Evolutionary conservation across 2,113 vertebrate species (phyloP), one percentile per base, ranked within the genome.

Genomic region (Pandion haliaetus): DNA sequence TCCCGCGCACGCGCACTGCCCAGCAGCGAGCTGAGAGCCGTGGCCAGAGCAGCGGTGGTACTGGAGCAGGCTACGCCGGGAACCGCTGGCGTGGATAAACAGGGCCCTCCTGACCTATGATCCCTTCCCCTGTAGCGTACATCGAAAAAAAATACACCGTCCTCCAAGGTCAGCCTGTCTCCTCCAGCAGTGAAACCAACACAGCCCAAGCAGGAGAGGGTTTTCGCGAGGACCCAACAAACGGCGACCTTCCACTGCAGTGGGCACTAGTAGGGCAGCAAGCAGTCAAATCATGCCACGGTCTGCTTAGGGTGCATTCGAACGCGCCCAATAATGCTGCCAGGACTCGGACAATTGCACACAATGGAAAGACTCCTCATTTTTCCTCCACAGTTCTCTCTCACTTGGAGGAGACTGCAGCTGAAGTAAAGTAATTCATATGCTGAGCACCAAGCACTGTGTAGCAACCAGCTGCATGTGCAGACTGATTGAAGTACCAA

Each of bases 401-500:
- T 52, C 80, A 23, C 82, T 58, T 14, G 1, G 57, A 87, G 42
- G 40, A 88, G 62, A 71, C 59, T 59, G 74, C 31, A 78, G 70
- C 58, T 59, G 0, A 95, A 90, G 77, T 67, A 16, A 90, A 63
- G 36, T 71, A 92, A 95, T 79, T 92, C 61, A 79, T 67, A 84
- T 66, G 81, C 88, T 69, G 73, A 86, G 69, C 80, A 91, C 47
- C 95, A 83, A 89, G 52, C 57, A 73, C 84, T 62, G 50, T 57
- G 58, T 34, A 94, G 91, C 70, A 89, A 84, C 54, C 89, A 69
- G 86, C 81, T 93, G 70, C 86, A 91, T 50, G 62, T 62, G 71
- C 90, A 79, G 93, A 84, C 66, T 38, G 82, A 90, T 79, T 69
- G 57, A 96, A 85, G 52, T 61, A 94, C 78, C 82, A 83, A 83